phyloP scores from a whole-genome alignment of 2,113 vertebrate species.

The Puffinus mauretanicus region DNA sequence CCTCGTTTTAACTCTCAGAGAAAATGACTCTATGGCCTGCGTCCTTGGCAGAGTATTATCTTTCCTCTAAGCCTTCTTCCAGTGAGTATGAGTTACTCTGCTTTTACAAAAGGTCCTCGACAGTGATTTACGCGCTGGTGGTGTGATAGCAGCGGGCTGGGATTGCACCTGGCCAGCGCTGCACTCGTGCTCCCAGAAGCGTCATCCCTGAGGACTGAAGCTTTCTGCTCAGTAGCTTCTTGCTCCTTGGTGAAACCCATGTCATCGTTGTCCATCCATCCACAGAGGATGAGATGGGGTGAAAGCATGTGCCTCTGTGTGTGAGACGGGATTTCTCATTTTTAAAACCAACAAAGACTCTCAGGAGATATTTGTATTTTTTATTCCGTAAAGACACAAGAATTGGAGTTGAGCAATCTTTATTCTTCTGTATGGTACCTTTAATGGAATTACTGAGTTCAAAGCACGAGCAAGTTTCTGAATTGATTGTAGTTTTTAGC shows the following conservation, averaged over 20 bases:
- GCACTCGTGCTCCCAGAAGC: fast-evolving
- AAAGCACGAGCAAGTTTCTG: neutral
- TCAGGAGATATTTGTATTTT: neutral
- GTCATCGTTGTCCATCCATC: fast-evolving
- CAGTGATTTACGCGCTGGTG: neutral
- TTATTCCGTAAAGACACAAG: neutral
- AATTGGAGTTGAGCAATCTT: neutral
- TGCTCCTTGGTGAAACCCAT: neutral
- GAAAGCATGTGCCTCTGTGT: neutral
- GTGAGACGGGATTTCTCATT: neutral
- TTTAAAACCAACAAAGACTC: neutral
- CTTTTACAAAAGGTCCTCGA: neutral
- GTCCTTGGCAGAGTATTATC: neutral
- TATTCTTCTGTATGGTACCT: neutral
- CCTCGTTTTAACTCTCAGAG: neutral
- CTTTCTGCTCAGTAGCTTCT: neutral
- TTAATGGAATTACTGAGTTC: neutral
- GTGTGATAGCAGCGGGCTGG: neutral
- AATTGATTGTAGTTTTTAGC: neutral
- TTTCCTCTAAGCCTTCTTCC: neutral
- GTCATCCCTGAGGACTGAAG: fast-evolving
- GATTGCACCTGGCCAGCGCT: neutral
- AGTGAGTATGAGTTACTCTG: neutral
- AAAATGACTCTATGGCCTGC: neutral
- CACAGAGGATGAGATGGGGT: neutral